phyloP scores from a whole-genome alignment of 2,113 vertebrate genomes.

The Ptychochromis oligacanthus region DNA sequence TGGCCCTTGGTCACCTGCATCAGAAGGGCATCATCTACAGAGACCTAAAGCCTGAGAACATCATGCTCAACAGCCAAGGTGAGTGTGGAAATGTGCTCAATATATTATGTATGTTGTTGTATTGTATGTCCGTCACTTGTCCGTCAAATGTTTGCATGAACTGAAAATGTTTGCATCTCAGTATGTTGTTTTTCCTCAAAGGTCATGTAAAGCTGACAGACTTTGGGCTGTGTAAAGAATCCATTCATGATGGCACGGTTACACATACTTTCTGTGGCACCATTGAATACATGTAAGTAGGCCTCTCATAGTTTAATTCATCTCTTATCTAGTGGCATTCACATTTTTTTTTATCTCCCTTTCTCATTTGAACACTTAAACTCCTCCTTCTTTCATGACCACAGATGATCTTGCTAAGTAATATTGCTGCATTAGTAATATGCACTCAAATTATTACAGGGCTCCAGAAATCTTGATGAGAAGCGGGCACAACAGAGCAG shows the following conservation, averaged over 20 bases:
- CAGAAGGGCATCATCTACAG: slow-evolving; percentile 99
- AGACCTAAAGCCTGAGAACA: slow-evolving; percentile 99
- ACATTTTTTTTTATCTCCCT: too few species aligned
- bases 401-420: background rate
- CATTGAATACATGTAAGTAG: slow-evolving; percentile 98
- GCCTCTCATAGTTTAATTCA: background rate
- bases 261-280: slow-evolving; percentile 99
- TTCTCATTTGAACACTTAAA: too few species aligned
- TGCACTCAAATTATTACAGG: slow-evolving; percentile 73
- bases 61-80: slow-evolving; percentile 99
- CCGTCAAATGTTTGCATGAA: too few species aligned
- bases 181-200: slow-evolving; percentile 59
- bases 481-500: slow-evolving; percentile 97
- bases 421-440: background rate
- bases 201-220: slow-evolving; percentile 98
- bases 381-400: too few species aligned
- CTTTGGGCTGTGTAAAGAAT: slow-evolving; percentile 99
- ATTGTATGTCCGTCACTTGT: too few species aligned
- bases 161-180: background rate
- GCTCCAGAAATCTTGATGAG: slow-evolving; percentile 98
- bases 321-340: too few species aligned
- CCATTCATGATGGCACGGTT: slow-evolving; percentile 98
- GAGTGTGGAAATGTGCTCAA: background rate
- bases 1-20: slow-evolving; percentile 98
- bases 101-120: too few species aligned